These are phyloP conservation scores for Todiramphus saurophagus DNA, from an alignment of 2,113 vertebrate species.

Conservation along the genomic window DNA sequence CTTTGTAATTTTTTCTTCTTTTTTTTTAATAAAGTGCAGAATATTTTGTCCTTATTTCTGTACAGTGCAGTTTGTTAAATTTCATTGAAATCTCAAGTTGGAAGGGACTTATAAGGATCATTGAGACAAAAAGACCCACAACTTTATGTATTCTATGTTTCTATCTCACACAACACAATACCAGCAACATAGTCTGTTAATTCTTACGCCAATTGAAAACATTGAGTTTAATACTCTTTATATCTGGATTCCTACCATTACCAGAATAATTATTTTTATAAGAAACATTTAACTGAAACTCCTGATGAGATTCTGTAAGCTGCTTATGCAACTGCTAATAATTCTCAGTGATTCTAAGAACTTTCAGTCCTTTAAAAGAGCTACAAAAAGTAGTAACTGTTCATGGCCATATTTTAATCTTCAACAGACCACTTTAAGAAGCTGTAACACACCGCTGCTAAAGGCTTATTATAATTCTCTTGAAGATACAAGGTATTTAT, in stretches of 20 bases:
- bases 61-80: neutral
- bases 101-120: neutral
- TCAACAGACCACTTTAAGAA: conserved; percentile 82
- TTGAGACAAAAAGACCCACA: fast-evolving
- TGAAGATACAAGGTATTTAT: conserved; percentile 85
- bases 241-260: neutral
- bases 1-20: neutral
- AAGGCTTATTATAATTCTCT: conserved; percentile 87
- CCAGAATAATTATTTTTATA: neutral
- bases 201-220: neutral
- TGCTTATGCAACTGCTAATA: neutral
- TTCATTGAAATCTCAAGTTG: neutral
- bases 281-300: neutral
- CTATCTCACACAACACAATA: neutral
- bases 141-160: too few species aligned
- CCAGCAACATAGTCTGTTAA: neutral
- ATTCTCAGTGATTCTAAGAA: neutral
- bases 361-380: neutral
- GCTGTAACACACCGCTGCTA: conserved; percentile 85
- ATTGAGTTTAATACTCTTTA: neutral
- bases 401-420: conserved; percentile 18
- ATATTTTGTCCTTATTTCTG: neutral
- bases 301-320: neutral
- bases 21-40: neutral
- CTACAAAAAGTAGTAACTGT: neutral